Conservation (phyloP, 2,888 invertebrate species). For the Macropis europaea region DNA sequence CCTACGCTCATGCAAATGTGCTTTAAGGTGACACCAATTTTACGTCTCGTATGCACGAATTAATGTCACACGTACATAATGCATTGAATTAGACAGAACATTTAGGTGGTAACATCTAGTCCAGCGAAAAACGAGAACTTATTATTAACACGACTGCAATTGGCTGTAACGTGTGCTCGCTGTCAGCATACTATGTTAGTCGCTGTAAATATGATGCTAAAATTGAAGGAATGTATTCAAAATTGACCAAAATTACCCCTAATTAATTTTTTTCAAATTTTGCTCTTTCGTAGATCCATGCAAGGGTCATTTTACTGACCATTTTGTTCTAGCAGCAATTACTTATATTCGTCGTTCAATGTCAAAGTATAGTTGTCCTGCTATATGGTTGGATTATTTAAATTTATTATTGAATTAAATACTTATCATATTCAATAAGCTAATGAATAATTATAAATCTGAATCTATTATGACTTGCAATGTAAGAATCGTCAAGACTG, state of each 20-base stretch:
- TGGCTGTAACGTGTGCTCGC: neutral
- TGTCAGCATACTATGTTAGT: neutral
- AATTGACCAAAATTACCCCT: neutral
- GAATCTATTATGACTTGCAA: no score
- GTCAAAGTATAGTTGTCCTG: no score
- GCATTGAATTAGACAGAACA: slow-evolving; percentile 34
- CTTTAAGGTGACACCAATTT: slow-evolving; percentile 52
- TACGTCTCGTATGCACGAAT: slow-evolving; percentile 26
- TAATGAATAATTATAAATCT: no score
- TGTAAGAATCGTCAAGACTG: no score
- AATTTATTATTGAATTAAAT: no score
- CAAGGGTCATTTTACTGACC: no score
- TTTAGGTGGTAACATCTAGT: slow-evolving; percentile 23
- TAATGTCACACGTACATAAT: slow-evolving; percentile 40
- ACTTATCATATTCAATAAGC: no score
- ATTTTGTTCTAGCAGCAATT: no score
- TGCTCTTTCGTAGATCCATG: no score
- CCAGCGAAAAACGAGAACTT: neutral
- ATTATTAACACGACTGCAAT: neutral
- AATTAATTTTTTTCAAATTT: no score
- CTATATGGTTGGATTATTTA: no score
- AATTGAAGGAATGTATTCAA: neutral
- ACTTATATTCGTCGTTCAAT: no score
- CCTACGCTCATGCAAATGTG: slow-evolving; percentile 31
- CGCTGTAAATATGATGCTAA: neutral